Base-by-base conservation (phyloP, 2,113 vertebrate genomes). In the Phocoena sinus region DNA sequence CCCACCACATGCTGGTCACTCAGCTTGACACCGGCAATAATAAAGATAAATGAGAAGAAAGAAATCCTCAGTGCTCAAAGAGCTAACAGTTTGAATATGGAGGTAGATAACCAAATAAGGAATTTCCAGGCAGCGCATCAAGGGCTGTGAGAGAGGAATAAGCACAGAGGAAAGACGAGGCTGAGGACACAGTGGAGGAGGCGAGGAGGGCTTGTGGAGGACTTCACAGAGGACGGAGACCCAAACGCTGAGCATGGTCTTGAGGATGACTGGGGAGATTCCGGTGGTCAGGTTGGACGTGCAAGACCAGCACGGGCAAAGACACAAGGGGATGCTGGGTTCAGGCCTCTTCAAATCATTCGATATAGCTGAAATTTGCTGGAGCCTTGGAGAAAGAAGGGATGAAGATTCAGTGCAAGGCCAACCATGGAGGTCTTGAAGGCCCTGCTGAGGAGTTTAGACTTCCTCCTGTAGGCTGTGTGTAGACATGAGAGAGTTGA, bases 91-190 rank as follows among this genome's bases (percentile, higher is more conserved):
- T 79, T 86, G n/a, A 50, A 63, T 4, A 15, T 12, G 50, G 63
- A 80, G 31, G 12, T 3, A 31, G 31, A 31, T 36, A 47, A 70
- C 17, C 5, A 41, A 65, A 47, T 28, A 31, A 41, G 18, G 18
- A 28, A 20, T 33, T 9, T 77, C 62, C 50, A 83, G 73, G 58
- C 50, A 65, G 31, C 0, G 2, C 0, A 13, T 7, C 41, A 73
- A 77, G 21, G 21, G 6, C 41, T 44, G 4, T 6, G 26, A 79
- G 47, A 62, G 41, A 82, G 18, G n/a, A 47, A 60, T 8, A n/a
- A 50, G 0, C 20, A n/a, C 53, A 26, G 26, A 76, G 62, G 7
- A 5, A 33, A 33, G 77, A 23, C 1, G 0, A 38, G 33, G 15
- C 20, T 73, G 36, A 71, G 23, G 63, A 23, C 18, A 28, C 60